A percentile compares a stretch with the other conserved stretches of the same genome.
Conservation (phyloP, 2,888 invertebrate species). For the Diloba caeruleocephala region DNA sequence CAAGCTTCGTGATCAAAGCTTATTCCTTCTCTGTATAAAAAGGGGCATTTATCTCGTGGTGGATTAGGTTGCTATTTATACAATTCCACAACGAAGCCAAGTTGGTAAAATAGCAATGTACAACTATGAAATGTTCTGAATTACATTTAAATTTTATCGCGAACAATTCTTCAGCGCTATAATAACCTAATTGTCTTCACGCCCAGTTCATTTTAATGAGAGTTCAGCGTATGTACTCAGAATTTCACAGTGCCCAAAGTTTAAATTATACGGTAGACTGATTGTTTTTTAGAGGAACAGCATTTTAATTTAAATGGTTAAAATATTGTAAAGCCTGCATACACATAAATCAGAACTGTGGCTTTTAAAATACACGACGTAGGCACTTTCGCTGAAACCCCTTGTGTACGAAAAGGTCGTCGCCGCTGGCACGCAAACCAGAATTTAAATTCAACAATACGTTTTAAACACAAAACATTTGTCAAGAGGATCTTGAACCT, state of each 20-base stretch:
- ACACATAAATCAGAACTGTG: conserved; percentile 14
- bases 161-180: conserved; percentile 3
- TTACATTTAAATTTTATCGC: neutral
- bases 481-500: conserved; percentile 1
- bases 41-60: too few species aligned
- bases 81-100: too few species aligned
- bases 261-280: conserved; percentile 10
- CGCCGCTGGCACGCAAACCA: conserved; percentile 7
- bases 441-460: conserved; percentile 14
- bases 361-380: conserved; percentile 22
- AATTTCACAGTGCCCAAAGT: conserved; percentile 7
- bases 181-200: conserved; percentile 9
- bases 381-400: conserved; percentile 1
- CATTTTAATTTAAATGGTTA: conserved; percentile 10
- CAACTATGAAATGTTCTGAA: neutral
- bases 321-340: conserved; percentile 11
- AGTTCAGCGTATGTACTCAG: conserved; percentile 4
- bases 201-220: conserved; percentile 11
- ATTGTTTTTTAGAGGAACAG: conserved; percentile 10
- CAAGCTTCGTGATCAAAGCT: too few species aligned
- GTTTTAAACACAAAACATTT: conserved; percentile 6
- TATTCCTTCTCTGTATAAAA: too few species aligned
- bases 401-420: conserved; percentile 8
- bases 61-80: too few species aligned
- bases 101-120: too few species aligned